Conservation (phyloP, 2,113 vertebrate species). For the Spilogale gracilis region DNA sequence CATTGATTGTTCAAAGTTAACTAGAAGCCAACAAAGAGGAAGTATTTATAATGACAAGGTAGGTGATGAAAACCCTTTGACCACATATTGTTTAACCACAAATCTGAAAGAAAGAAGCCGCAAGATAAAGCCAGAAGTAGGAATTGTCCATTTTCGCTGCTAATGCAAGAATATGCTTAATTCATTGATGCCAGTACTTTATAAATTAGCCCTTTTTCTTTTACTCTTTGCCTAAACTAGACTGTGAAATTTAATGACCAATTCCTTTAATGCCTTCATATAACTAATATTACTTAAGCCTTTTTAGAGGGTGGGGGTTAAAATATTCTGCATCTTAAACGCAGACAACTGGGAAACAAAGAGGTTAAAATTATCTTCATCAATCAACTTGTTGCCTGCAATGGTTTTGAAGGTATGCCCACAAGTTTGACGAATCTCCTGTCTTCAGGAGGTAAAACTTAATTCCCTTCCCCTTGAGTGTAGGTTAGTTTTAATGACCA, state of each 20-base stretch:
- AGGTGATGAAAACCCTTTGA: conserved; percentile 45
- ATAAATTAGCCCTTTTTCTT: neutral
- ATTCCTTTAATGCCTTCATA: neutral
- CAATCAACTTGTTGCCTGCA: neutral
- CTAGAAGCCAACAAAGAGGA: conserved; percentile 34
- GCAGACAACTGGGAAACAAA: neutral
- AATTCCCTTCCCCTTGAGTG: neutral
- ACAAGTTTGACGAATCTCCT: neutral
- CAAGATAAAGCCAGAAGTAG: neutral
- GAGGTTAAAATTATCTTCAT: neutral
- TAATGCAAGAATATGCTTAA: neutral
- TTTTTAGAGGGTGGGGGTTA: neutral
- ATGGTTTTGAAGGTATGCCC: neutral
- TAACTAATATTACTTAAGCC: neutral
- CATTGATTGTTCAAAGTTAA: neutral
- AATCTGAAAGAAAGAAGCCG: conserved; percentile 41
- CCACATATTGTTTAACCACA: conserved; percentile 45
- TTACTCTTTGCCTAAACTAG: neutral
- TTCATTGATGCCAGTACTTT: neutral
- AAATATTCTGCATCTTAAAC: neutral
- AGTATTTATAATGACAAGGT: conserved; percentile 36
- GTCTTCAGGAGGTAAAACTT: neutral
- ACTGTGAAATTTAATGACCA: neutral
- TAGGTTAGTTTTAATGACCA: conserved; percentile 6
- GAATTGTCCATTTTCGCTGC: neutral